These are phyloP conservation scores for Odocoileus virginianus DNA, from an alignment of 2,113 vertebrate genomes.

Conservation along the genomic window DNA sequence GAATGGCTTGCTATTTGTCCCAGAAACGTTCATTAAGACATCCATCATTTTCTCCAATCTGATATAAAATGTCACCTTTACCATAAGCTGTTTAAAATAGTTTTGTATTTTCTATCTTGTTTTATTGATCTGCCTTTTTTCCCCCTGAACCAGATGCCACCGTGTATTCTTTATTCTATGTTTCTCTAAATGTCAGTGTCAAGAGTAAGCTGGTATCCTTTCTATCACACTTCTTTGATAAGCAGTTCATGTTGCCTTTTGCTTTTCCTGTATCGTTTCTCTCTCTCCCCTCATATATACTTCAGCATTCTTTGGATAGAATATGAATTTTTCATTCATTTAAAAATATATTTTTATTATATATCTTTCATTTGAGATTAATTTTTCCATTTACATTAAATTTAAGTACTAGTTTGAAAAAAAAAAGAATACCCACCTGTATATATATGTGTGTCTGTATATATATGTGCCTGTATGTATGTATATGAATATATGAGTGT, in stretches of 20 bases:
- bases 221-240: background rate
- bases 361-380: background rate
- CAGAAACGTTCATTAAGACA: constrained; percentile 46
- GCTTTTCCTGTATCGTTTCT: background rate
- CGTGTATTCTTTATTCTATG: background rate
- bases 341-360: background rate
- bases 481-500: background rate
- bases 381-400: background rate
- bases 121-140: constrained; percentile 16
- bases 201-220: background rate
- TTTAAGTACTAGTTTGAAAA: background rate
- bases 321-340: background rate
- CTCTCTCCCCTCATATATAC: background rate
- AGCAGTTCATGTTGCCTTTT: background rate
- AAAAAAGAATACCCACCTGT: background rate
- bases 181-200: constrained; percentile 39
- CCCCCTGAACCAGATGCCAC: background rate
- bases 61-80: constrained; percentile 63
- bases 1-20: constrained; percentile 49
- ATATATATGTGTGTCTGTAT: background rate
- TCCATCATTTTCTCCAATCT: constrained; percentile 42
- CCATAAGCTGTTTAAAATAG: constrained; percentile 38
- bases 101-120: constrained; percentile 30
- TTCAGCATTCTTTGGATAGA: background rate
- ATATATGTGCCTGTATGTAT: background rate